Evolutionary conservation across 2,888 invertebrate genomes (phyloP).

Genomic region (Mesochorus sp.): DNA sequence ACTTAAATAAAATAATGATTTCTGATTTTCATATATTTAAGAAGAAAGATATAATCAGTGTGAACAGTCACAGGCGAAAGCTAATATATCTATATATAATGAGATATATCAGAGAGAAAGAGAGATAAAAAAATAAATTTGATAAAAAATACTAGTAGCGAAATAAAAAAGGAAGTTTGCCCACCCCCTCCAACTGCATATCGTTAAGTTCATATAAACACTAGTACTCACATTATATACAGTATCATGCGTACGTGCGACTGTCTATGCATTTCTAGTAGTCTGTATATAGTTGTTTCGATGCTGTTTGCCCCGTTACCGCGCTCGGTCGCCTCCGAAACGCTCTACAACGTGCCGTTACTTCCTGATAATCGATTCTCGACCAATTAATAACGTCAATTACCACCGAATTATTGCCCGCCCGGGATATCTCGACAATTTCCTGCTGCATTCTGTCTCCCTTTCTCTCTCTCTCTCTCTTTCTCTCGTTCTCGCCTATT

Average conservation of each 20-base stretch:
- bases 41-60: too few relatives aligned
- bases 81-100: neutral
- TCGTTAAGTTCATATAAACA: neutral
- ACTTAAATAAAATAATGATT: too few relatives aligned
- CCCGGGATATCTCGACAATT: constrained; percentile 62
- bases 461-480: neutral
- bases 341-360: constrained; percentile 58
- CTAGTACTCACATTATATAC: neutral
- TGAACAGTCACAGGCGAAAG: too few relatives aligned
- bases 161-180: neutral
- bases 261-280: constrained; percentile 17
- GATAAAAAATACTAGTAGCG: too few relatives aligned
- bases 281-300: constrained; percentile 21
- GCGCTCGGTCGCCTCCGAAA: constrained; percentile 59
- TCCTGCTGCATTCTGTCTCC: constrained; percentile 51
- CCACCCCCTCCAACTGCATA: neutral
- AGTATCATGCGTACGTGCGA: constrained; percentile 17
- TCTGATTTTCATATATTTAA: too few relatives aligned
- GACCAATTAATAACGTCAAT: constrained; percentile 65
- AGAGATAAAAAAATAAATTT: neutral
- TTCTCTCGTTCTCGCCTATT: neutral
- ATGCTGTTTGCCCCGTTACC: constrained; percentile 23
- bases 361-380: constrained; percentile 63
- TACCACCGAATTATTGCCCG: constrained; percentile 63
- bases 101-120: neutral